Evolutionary conservation across 2,113 vertebrate genomes (phyloP), one percentile per base, ranked within the genome.

Genomic region (Chaetodon trifascialis): DNA sequence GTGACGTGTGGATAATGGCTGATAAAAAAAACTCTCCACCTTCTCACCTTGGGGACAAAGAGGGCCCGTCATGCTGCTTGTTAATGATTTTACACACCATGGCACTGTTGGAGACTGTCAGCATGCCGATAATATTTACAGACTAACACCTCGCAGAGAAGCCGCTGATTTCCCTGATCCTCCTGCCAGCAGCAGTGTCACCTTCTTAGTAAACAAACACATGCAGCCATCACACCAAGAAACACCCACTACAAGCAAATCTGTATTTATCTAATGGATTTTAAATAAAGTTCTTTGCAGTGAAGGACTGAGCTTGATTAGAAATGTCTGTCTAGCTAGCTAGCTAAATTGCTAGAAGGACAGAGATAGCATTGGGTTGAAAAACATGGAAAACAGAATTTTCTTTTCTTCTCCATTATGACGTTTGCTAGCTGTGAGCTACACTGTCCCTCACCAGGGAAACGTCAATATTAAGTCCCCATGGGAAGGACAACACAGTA

Each of bases 41-140:
- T 86, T 91, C 92, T 91, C 93, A 92, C 92, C 91, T 93, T 82
- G 81, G 77, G 85, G 87, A 92, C 79, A 62, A 47, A 85, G 81
- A 68, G 77, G 70, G 36, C 84, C 91, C 89, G 86, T 91, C 92
- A 84, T 80, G 90, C 54, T 76, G 86, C 91, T 92, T 89, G 90
- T 94, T 92, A 94, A 92, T 69, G 83, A 92, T 93, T 94, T 90
- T 93, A 93, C 91, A 93, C 93, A 81, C 79, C 63, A 38, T 21
- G 76, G 83, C 91, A 21, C 87, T 76, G 90, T 83, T 74, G 89
- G 87, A 85, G 88, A 80, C 88, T 88, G 91, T 92, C 93, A 91
- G 89, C 73, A 89, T 89, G 92, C 91, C 92, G 91, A 93, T 93
- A 94, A 93, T 94, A 93, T 92, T 95, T 92, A 94, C 88, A 82